Conservation (phyloP, 1,140 invertebrate species). For the Microvelia longipes region DNA sequence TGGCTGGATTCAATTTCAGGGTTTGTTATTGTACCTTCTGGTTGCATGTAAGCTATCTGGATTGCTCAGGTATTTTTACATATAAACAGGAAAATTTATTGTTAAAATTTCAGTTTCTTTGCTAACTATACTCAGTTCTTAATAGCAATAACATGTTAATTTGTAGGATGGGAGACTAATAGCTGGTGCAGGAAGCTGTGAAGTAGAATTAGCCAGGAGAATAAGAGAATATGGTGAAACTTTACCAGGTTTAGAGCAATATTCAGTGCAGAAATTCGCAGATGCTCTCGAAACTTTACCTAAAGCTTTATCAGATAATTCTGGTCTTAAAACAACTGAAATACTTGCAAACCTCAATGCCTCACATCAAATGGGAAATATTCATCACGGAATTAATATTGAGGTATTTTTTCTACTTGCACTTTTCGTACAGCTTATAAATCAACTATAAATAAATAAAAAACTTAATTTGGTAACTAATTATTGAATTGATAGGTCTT, state of each 20-base stretch:
- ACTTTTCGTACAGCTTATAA: no score
- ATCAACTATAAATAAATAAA: neutral
- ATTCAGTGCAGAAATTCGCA: slow-evolving; percentile 89
- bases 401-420: slow-evolving; percentile 46
- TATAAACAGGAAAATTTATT: no score
- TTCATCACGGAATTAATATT: slow-evolving; percentile 75
- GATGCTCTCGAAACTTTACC: slow-evolving; percentile 80
- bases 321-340: slow-evolving; percentile 74
- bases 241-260: slow-evolving; percentile 87
- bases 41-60: no score
- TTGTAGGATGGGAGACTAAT: slow-evolving; percentile 58
- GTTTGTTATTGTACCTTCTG: no score
- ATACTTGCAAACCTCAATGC: slow-evolving; percentile 82
- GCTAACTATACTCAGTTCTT: no score
- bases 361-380: slow-evolving; percentile 76
- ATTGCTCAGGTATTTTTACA: no score
- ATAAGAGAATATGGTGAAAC: slow-evolving; percentile 85
- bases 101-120: no score
- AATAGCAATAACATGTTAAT: no score
- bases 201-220: slow-evolving; percentile 84
- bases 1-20: no score
- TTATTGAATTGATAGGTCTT: no score
- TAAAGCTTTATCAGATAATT: slow-evolving; percentile 85
- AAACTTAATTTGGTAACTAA: no score
- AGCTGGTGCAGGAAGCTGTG: slow-evolving; percentile 84